Evolutionary conservation across 2,888 invertebrate species (phyloP), one percentile per base, ranked within the genome.

Genomic region (Aporophyla nigra): DNA sequence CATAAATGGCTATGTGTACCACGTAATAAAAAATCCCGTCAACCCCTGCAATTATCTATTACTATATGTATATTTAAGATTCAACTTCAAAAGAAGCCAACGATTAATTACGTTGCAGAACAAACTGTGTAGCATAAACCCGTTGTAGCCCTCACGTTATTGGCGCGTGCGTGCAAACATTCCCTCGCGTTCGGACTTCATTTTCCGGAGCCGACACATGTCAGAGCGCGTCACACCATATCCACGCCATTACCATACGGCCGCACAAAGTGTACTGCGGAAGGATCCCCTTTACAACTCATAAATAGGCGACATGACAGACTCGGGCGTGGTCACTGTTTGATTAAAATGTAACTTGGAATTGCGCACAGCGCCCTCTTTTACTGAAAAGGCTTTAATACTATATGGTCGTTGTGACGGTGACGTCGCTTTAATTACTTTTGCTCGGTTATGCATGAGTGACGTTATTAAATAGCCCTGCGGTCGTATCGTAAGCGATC

Each of bases 211-310:
- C 90, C 91, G 93, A 94, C 95, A 95, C 93, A 95, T 95, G 94
- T 95, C 96, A 95, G 91, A 91, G 90, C 94, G 90, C 93, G 94
- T 94, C 94, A 93, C 93, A 91, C 92, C 92, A 93, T 91, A 93
- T 93, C 91, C 93, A 91, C 88, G 92, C 93, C 94, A 96, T 96
- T 96, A 95, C 93, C 95, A 95, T 94, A 94, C 92, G 90, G 88
- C 76, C 90, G 87, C 91, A 92, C 93, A 93, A 93, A 93, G 92
- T 92, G 93, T 93, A 91, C 92, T 92, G 90, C 88, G 91, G 92
- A 93, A 92, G 92, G 92, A 93, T 93, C 93, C 93, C 94, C 93
- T 93, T 93, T 92, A 93, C 92, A 93, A 92, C 93, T 93, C 94
- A 93, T 95, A 94, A 94, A 95, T 94, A 94, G 93, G 90, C 91